Base-by-base conservation (phyloP, 2,113 vertebrate species). In the Platysteira castanea region DNA sequence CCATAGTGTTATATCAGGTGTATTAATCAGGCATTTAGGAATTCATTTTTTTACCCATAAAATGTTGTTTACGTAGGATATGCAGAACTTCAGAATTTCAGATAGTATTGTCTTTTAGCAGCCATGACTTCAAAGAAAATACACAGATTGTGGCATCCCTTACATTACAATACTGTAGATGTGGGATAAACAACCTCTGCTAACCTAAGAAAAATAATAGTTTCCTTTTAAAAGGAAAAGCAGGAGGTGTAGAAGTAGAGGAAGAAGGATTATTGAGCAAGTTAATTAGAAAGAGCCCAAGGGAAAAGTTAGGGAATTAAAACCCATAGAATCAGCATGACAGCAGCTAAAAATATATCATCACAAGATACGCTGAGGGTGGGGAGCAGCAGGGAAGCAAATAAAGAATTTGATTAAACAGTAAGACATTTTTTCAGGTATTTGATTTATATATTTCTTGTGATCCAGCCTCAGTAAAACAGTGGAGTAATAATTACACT, bases 221-320 rank as follows among this genome's bases (percentile, higher is more conserved):
- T 85, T 94, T 85, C 35, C 30, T 83, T 95, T 91, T 63, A 63
- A 93, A 73, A 87, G 16, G n/a, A 91, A 59, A 91, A 88, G n/a
- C 1, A 3, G 79, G 81, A 90, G 70, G 11, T 93, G 26, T 64
- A 71, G 47, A 33, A 37, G 33, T 76, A 57, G 67, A 90, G 87
- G 82, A 87, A 91, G 69, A 95, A 39, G 26, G 71, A 87, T 84
- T 93, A 95, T 77, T 91, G 47, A 80, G 63, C 39, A 81, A 80
- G 82, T 86, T 94, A 93, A 96, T 96, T 94, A 96, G 68, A 94
- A 88, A n/a, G 82, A 97, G 39, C 93, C 59, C 93, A 70, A 85
- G 94, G 93, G 96, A 91, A 88, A 88, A 88, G 57, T 94, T 96
- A 96, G 93, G 93, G 96, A 96, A 97, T 96, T 91, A 93, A 95